Evolutionary conservation across 2,888 invertebrate species (phyloP), one percentile per base, ranked within the genome.

Genomic region (Acleris laterana): DNA sequence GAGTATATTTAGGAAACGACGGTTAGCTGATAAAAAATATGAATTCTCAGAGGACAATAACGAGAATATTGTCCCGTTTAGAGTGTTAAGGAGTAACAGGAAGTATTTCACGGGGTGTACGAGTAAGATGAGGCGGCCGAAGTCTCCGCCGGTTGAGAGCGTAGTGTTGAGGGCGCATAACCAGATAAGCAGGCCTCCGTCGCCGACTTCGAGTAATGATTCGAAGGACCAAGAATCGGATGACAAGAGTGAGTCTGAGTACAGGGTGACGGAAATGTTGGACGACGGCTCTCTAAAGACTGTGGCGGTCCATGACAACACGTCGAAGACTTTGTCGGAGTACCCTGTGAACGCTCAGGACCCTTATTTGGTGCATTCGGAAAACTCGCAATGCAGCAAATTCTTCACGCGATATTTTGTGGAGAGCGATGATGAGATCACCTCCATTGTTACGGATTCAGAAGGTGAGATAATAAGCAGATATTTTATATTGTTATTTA

Each of bases 1-100:
- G n/a, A 97, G 96, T 76, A 96, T 96, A 77, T 97, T 97, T 79
- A 94, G 98, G 7, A 97, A 97, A 81, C 94, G 97, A 62, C 94
- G 97, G 7, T 87, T 98, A 60, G 98, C 98, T 0, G 98, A 98
- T 78, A 98, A 98, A 83, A 98, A 97, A 82, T 98, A 98, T 81
- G 98, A 98, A 80, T 98, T 98, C 80, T 96, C 96, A 0, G 97
- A 97, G 75, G 97, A 97, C 63, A 93, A 93, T 76, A 94, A 94
- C 77, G 95, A 95, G 75, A 95, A 95, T 77, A 95, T 95, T 58
- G 94, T 95, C 48, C 95, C 95, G 51, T 95, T 95, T 79, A 93
- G 95, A 77, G 94, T 94, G n/a, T 81, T 95, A 71, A 85, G 95
- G 71, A 93, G 93, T 74, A 93, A 93, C 77, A 87, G 92, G 75